Percentiles rank a stretch among this genome's conserved stretches.
phyloP scores from a whole-genome alignment of 2,888 invertebrate genomes.

The Empis stercorea region DNA sequence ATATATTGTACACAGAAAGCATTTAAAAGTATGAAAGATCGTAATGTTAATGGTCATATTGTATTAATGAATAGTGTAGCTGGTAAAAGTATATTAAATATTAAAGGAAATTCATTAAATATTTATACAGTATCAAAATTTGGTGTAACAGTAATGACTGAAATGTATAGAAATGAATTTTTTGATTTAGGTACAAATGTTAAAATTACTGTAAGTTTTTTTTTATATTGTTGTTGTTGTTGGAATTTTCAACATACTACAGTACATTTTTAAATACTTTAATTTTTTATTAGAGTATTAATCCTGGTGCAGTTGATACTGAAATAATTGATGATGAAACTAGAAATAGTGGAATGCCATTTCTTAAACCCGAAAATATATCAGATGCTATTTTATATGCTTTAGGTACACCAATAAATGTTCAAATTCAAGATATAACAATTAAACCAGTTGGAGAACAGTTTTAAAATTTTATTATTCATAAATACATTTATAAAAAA shows the following conservation, averaged over 20 bases:
- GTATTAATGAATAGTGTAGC: slow-evolving; percentile 35
- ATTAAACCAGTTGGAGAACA: slow-evolving; percentile 6
- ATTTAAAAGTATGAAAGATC: slow-evolving; percentile 37
- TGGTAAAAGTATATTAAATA: slow-evolving; percentile 22
- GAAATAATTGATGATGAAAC: slow-evolving; percentile 2
- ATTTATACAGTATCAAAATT: slow-evolving; percentile 16
- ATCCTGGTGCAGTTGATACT: slow-evolving; percentile 4
- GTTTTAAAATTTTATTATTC: background rate
- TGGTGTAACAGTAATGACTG: slow-evolving; percentile 15
- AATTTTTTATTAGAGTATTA: too few species aligned
- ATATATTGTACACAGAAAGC: slow-evolving; percentile 39
- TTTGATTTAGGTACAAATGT: background rate
- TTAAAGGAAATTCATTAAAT: slow-evolving; percentile 5
- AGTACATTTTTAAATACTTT: too few species aligned
- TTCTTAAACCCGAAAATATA: slow-evolving; percentile 10
- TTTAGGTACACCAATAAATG: slow-evolving; percentile 14
- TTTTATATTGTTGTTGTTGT: background rate
- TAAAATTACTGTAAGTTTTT: slow-evolving; percentile 6
- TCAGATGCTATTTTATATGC: slow-evolving; percentile 10
- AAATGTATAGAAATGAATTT: slow-evolving; percentile 15
- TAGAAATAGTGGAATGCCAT: background rate
- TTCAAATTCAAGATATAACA: slow-evolving; percentile 10
- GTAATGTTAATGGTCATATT: slow-evolving; percentile 38
- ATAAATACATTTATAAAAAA: too few species aligned
- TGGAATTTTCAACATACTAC: too few species aligned